Conservation (phyloP, 1,140 invertebrate genomes). For the Phenacoccus solenopsis region DNA sequence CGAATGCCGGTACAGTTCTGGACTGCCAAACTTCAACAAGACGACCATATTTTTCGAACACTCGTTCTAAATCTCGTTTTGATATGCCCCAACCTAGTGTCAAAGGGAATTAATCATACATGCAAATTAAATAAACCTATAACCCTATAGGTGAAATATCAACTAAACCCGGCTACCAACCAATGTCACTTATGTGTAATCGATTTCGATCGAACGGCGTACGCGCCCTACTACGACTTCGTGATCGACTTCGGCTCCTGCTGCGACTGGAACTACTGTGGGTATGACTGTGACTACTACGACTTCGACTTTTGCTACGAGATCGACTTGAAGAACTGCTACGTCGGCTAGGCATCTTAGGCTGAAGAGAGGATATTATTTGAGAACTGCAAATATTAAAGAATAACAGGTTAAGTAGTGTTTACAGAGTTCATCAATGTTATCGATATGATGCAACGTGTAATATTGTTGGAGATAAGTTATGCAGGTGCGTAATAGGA, state of each 20-base stretch:
- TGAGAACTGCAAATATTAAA: neutral
- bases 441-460: too few relatives aligned
- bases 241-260: conserved; percentile 18
- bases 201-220: conserved; percentile 21
- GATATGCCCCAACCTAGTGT: conserved; percentile 11
- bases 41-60: conserved; percentile 23
- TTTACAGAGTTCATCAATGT: neutral
- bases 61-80: conserved; percentile 21
- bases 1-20: conserved; percentile 22
- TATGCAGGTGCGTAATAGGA: too few relatives aligned
- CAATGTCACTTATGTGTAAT: conserved; percentile 22
- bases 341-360: conserved; percentile 21
- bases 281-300: conserved; percentile 17
- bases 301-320: conserved; percentile 21
- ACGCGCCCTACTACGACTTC: conserved; percentile 19
- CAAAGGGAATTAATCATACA: neutral
- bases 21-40: conserved; percentile 24
- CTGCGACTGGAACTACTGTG: conserved; percentile 21
- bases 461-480: too few relatives aligned
- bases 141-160: neutral
- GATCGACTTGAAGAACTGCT: conserved; percentile 20
- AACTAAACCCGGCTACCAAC: neutral
- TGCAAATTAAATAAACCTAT: neutral
- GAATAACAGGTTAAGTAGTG: too few relatives aligned
- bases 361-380: neutral